Percentiles rank a stretch among this genome's conserved stretches.
These are phyloP conservation scores for Morone chrysops DNA, from an alignment of 2,113 vertebrate species.

Conservation along the genomic window DNA sequence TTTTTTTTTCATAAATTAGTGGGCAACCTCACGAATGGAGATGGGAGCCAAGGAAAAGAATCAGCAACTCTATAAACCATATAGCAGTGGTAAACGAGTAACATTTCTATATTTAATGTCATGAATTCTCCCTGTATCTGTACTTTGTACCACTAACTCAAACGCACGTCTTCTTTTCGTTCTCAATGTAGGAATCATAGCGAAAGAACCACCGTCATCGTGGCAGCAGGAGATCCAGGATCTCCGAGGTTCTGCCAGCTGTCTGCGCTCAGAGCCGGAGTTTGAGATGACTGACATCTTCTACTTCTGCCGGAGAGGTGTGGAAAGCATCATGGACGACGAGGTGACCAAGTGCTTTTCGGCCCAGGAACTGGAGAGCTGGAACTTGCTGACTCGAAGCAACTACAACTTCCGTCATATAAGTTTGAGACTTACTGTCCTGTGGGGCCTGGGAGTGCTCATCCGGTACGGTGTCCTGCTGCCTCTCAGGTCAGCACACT, in stretches of 20 bases:
- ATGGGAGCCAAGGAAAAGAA: constrained; percentile 63
- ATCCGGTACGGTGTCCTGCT: constrained; percentile 92
- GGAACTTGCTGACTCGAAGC: constrained; percentile 94
- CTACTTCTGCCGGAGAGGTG: constrained; percentile 92
- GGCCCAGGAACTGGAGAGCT: constrained; percentile 92
- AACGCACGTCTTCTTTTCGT: neutral
- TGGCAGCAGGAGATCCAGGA: constrained; percentile 85
- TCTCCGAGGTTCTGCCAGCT: constrained; percentile 50
- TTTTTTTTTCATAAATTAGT: constrained; percentile 39
- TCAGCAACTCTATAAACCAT: constrained; percentile 53
- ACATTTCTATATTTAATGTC: neutral
- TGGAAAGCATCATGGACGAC: constrained; percentile 95
- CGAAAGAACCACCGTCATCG: constrained; percentile 87
- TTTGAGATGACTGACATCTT: constrained; percentile 93
- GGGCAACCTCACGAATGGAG: constrained; percentile 58
- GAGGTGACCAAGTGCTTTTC: constrained; percentile 96
- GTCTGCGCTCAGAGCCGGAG: constrained; percentile 80
- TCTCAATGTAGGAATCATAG: constrained; percentile 88
- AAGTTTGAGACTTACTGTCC: constrained; percentile 88
- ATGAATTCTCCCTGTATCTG: neutral
- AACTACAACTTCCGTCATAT: constrained; percentile 94
- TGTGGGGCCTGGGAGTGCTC: constrained; percentile 91
- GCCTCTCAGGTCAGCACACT: constrained; percentile 87
- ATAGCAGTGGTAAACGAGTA: constrained; percentile 34
- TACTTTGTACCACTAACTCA: neutral